Evolutionary conservation across 2,797 vertebrate species (phyloP).

Genomic region (Danio kyathit): DNA sequence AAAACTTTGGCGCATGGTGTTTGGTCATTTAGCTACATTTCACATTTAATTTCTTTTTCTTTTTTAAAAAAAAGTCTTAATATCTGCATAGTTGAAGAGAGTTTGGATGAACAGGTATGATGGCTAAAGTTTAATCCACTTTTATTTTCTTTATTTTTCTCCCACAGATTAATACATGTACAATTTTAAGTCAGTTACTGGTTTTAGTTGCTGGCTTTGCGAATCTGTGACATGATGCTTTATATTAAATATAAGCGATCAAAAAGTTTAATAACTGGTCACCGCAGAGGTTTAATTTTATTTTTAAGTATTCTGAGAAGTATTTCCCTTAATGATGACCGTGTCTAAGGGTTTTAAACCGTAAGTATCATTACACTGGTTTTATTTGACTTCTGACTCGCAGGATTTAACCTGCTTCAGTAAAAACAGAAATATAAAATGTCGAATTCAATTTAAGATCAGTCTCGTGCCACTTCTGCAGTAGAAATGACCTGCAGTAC

Average conservation of each 20-base stretch:
- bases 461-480: neutral
- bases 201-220: slow-evolving; percentile 10
- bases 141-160: no score
- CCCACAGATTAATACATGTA: neutral
- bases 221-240: neutral
- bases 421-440: neutral
- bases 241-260: neutral
- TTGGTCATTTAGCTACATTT: neutral
- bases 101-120: neutral
- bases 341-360: neutral
- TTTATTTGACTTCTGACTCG: slow-evolving; percentile 1
- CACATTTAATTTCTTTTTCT: neutral
- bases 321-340: neutral
- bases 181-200: neutral
- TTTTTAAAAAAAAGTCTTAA: neutral
- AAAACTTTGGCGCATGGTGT: neutral
- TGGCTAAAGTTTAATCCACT: neutral
- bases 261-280: neutral
- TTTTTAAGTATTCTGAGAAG: neutral
- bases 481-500: neutral
- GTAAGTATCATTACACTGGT: neutral
- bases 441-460: neutral
- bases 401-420: neutral
- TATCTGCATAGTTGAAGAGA: neutral
- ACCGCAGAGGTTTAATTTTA: neutral